Percentiles rank a stretch among this genome's conserved stretches.
phyloP scores from a whole-genome alignment of 2,113 vertebrate genomes.

The Lophochroa leadbeateri region DNA sequence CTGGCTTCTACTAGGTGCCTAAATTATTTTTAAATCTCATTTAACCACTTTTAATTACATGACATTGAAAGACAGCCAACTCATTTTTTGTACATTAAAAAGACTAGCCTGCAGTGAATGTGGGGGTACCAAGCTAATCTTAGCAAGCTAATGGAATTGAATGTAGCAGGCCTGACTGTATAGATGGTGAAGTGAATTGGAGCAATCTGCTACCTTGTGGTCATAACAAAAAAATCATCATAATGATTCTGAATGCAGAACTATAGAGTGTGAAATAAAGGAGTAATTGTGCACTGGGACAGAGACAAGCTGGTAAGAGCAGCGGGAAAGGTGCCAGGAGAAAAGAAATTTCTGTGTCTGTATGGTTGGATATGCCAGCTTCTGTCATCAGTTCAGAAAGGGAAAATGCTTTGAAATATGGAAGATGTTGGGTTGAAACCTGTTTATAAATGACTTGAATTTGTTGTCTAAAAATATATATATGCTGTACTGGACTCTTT shows the following conservation, averaged over 20 bases:
- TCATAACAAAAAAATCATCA: neutral
- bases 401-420: neutral
- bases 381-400: neutral
- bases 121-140: neutral
- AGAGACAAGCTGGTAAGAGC: neutral
- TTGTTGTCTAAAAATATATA: neutral
- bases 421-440: neutral
- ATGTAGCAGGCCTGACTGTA: neutral
- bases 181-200: neutral
- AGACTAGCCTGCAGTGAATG: neutral
- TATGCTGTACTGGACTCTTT: neutral
- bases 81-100: neutral
- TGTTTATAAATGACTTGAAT: neutral
- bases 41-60: neutral
- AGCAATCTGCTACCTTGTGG: neutral
- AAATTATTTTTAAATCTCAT: constrained; percentile 6
- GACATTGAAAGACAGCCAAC: neutral
- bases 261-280: neutral
- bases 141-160: neutral
- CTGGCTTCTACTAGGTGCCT: neutral
- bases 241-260: neutral
- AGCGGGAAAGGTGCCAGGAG: neutral
- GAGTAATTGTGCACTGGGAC: neutral
- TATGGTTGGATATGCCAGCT: neutral
- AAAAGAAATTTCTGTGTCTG: neutral